Base-by-base conservation (phyloP, 2,113 vertebrate species). In the Chelonoidis abingdonii region DNA sequence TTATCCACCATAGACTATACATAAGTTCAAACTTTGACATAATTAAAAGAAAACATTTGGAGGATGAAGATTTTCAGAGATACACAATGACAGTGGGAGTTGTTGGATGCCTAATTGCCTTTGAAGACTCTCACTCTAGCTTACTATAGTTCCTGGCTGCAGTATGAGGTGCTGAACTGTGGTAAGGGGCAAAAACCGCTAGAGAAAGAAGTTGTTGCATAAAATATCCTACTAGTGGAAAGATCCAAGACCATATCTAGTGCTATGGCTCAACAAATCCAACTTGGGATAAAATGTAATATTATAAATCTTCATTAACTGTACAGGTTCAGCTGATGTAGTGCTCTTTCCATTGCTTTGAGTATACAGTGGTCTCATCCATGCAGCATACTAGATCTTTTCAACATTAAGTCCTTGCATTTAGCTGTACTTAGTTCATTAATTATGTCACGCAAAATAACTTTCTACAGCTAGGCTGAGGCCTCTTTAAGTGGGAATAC, bases 1-100 rank as follows among this genome's bases (percentile, higher is more conserved):
- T 92, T 87, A 41, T 91, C 53, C 90, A 94, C 79, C 89, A 91
- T 93, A 93, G 87, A 96, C 13, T 92, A 90, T 89, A 95, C 11
- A 13, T 44, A 17, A 16, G 35, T 76, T 44, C 21, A 50, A 94
- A 57, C 86, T 96, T 90, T 83, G 92, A 91, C 72, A 35, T n/a
- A 31, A 9, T 79, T 59, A 75, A 50, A 95, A 89, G 93, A 96
- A 87, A 72, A 72, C 2, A 6, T 12, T 84, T 92, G 54, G 38
- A 78, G 69, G 76, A 27, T 12, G 53, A 49, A 93, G 52, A 88
- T 89, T 94, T 94, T 94, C 90, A 94, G 44, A 17, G 88, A 65
- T 8, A 89, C 8, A 38, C 86, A 79, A 80, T 65, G 35, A 94
- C 21, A 44, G 35, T n/a, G 35, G 62, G 57, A 62, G 57, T 31